Evolutionary conservation across 2,113 vertebrate genomes (phyloP), one percentile per base, ranked within the genome.

Genomic region (Sminthopsis crassicaudata): DNA sequence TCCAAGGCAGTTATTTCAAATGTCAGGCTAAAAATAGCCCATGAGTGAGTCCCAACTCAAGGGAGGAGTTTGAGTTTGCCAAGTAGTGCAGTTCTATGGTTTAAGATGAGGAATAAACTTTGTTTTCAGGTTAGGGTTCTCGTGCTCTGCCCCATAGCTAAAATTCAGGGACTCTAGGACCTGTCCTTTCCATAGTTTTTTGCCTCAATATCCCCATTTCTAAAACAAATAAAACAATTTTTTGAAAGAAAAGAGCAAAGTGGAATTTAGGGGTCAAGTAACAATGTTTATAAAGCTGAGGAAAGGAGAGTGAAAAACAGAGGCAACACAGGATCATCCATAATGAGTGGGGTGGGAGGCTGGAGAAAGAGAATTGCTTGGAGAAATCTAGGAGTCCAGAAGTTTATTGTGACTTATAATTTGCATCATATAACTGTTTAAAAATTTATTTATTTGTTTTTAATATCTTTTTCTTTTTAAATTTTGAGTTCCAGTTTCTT

Each of bases 21-120:
- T 99, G 98, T 94, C 99, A 98, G 97, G 97, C 98, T 99, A 99
- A 99, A 99, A 99, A 99, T 99, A 99, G 96, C 96, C 93, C 2
- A 0, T 0, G 0, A 42, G 52, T 25, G 0, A 23, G 97, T 95
- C 94, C 92, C 24, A 16, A 92, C 5, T 91, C 95, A 93, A 90
- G 55, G 92, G 57, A 0, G 8, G 92, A 90, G 95, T 92, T 93
- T 90, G 93, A 90, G 95, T 92, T 93, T 90, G 46, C 89, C 89
- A 90, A 51, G 25, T 12, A 50, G 89, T 51, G 9, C 25, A 48
- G 46, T 50, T 51, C 89, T 51, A 27, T 46, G 48, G 46, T 5
- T 50, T 30, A 84, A 84, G 19, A 84, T 23, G 67, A 84, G 19
- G n/a, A 84, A 42, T 42, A 42, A 84, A 42, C n/a, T 76, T 76